Percentiles rank a stretch among this genome's conserved stretches.
Conservation (phyloP, 2,113 vertebrate species). For the Mesembrinibis cayennensis region DNA sequence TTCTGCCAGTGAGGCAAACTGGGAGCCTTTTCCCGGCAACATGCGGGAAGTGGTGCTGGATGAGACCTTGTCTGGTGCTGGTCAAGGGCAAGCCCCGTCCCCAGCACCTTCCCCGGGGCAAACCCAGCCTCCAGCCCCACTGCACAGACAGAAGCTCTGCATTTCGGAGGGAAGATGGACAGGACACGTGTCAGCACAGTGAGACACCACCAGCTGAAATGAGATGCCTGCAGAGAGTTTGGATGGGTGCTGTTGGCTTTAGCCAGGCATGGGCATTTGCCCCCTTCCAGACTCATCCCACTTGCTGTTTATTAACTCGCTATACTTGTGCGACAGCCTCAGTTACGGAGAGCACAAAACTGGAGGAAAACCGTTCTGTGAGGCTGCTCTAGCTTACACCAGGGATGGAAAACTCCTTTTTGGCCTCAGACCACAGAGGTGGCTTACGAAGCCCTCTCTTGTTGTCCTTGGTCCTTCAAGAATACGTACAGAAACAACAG, state of each 20-base stretch:
- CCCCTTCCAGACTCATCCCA: not conserved
- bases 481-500: accelerated
- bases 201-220: not conserved
- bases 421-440: not conserved
- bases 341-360: not conserved
- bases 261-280: not conserved
- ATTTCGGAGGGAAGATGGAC: accelerated
- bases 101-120: not conserved
- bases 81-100: not conserved
- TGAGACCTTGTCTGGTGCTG: not conserved
- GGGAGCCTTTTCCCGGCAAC: accelerated
- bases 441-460: not conserved
- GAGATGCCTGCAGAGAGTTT: not conserved
- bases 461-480: not conserved
- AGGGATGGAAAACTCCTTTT: not conserved
- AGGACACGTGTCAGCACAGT: accelerated
- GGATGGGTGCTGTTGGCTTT: not conserved
- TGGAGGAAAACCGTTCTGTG: not conserved
- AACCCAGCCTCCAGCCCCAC: not conserved
- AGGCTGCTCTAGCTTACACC: not conserved
- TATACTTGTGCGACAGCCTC: not conserved
- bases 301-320: not conserved
- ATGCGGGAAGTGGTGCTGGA: not conserved
- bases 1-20: not conserved
- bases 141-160: not conserved